Base-by-base conservation (phyloP, 2,113 vertebrate species). In the Calonectris borealis region DNA sequence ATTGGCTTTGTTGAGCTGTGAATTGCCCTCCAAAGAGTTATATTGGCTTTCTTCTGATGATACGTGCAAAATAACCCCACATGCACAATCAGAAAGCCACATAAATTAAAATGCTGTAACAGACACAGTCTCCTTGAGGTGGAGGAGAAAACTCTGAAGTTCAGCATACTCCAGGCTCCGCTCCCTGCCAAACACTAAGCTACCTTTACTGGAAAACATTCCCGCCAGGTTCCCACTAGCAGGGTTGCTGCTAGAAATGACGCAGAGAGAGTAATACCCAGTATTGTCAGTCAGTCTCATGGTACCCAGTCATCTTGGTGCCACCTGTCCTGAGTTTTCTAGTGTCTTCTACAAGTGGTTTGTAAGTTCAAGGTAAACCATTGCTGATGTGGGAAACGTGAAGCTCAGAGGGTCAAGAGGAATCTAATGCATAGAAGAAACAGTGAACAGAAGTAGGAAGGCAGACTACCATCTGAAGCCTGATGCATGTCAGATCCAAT, bases 311-410 rank as follows among this genome's bases (percentile, higher is more conserved):
- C 11, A 32, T 17, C 16, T 49, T 57, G 8, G 16, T 61, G 44
- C 7, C 36, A 49, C 51, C n/a, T 38, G 9, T 10, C 42, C 66
- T 52, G 51, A 40, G 38, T 16, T 77, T 69, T 18, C n/a, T 34
- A 19, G 14, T 21, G 34, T 9, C 62, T 65, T 68, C 62, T n/a
- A 5, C 46, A 44, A 26, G 12, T n/a, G 36, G 6, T 27, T 5
- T n/a, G 19, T 17, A 13, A 29, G 7, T 32, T 71, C 25, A 29
- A 62, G 17, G 44, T 34, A 90, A n/a, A 7, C 40, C 20, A 3
- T 2, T 34, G 38, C 9, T 40, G 61, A 13, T 11, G 8, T 52
- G 44, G 25, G 18, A 58, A 52, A 52, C 0, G 0, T 21, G 77
- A 73, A 65, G 13, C 18, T 64, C 57, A 6, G 7, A n/a, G 14